These are phyloP conservation scores for Benthosema pterotum DNA, from an alignment of 2,797 vertebrate genomes.

Conservation along the genomic window DNA sequence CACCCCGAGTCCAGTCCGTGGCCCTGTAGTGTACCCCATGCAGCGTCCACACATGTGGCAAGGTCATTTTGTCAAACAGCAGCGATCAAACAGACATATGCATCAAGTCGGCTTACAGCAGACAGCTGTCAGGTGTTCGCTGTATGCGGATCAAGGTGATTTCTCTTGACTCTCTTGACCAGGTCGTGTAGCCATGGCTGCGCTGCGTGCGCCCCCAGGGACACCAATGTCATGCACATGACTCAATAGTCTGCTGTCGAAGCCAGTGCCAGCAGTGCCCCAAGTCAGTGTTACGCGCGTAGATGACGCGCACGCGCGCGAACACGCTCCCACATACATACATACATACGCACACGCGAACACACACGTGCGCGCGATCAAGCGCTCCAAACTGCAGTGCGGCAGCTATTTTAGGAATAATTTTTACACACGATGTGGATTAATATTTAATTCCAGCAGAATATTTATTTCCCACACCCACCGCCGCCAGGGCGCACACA, in stretches of 20 bases:
- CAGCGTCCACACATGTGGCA: constrained; percentile 18
- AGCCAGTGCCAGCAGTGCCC: not conserved
- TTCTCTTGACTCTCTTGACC: not conserved
- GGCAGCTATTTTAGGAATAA: constrained; percentile 72
- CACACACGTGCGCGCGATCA: constrained; percentile 16
- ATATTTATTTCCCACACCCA: constrained; percentile 1
- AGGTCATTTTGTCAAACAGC: constrained; percentile 58
- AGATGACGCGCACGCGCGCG: not conserved
- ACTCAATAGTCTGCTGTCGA: not conserved
- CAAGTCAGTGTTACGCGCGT: not conserved
- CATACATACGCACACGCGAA: not conserved
- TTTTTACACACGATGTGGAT: constrained; percentile 65
- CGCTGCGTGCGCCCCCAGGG: constrained; percentile 5
- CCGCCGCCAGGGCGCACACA: too few species aligned
- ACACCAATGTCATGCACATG: too few species aligned
- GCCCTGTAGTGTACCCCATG: not conserved
- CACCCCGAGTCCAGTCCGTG: not conserved
- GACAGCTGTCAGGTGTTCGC: constrained; percentile 2
- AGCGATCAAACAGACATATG: not conserved
- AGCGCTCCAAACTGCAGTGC: constrained; percentile 72
- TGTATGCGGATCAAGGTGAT: not conserved
- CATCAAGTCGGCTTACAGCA: constrained; percentile 11
- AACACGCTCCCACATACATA: not conserved
- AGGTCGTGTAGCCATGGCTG: constrained; percentile 7
- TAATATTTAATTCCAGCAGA: constrained; percentile 61